Base-by-base conservation (phyloP, 2,113 vertebrate species). In the Echinops telfairi region DNA sequence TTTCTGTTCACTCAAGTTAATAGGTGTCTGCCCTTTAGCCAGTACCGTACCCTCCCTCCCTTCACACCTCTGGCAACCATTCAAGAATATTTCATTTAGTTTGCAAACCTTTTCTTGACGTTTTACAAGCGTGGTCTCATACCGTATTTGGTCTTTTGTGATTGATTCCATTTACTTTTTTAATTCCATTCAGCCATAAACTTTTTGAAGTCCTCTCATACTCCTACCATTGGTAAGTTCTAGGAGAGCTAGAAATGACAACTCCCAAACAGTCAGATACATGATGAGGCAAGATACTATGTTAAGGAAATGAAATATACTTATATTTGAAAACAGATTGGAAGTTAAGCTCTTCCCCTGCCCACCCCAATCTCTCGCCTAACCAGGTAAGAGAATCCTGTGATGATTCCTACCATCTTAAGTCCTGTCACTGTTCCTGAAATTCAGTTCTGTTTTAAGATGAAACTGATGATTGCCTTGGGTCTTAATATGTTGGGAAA, bases 401-500 rank as follows among this genome's bases (percentile, higher is more conserved):
- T 93, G 47, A 62, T 90, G 78, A 47, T 83, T 62, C 27, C 25
- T 92, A 58, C 36, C 68, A 82, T 90, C 20, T 93, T 95, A 38
- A 90, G 79, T 95, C 6, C 40, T 91, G 15, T 89, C 40, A 85
- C 25, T 89, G 6, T 78, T 36, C 2, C 58, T 92, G 64, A 29
- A 92, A 31, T 29, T 88, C 47, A 79, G n/a, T 87, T 96, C 20
- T 33, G 31, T 83, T 96, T 89, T 92, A 89, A 93, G 96, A 95
- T 96, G 90, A 97, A 96, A 95, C 93, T 93, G 90, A 73, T 92
- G 89, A 78, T 96, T 94, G 88, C 91, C 81, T 96, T 89, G 58
- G 71, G 85, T 92, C 89, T 96, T 97, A 97, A 90, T 94, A 94
- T 96, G 75, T 92, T 96, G 95, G 89, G 95, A 85, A 97, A 96